A percentile compares a stretch with the other conserved stretches of the same genome.
These are phyloP conservation scores for Rhyacophila brunnea DNA, from an alignment of 1,140 invertebrate species.

Conservation along the genomic window DNA sequence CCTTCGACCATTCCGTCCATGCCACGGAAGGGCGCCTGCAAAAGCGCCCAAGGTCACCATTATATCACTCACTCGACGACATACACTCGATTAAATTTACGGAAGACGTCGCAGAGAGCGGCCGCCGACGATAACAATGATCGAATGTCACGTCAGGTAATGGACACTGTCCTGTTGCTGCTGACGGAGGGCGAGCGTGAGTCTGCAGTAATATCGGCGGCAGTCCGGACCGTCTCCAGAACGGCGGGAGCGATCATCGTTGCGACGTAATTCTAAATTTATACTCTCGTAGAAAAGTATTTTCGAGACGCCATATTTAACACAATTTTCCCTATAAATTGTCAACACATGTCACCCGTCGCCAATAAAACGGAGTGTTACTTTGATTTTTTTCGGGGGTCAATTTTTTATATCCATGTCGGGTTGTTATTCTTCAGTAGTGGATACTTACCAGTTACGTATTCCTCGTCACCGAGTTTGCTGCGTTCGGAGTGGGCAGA, in stretches of 20 bases:
- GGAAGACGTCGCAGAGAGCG: neutral
- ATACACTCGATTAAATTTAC: neutral
- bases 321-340: constrained; percentile 33
- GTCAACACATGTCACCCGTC: constrained; percentile 23
- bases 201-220: constrained; percentile 16
- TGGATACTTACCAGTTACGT: constrained; percentile 89
- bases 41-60: constrained; percentile 19
- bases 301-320: constrained; percentile 59
- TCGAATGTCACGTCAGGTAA: constrained; percentile 3
- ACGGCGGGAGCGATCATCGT: constrained; percentile 11
- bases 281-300: constrained; percentile 42
- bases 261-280: constrained; percentile 47
- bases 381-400: constrained; percentile 13
- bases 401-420: constrained; percentile 56
- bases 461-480: constrained; percentile 91
- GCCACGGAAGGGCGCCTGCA: constrained; percentile 53
- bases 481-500: constrained; percentile 89
- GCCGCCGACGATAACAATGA: neutral
- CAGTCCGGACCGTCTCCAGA: constrained; percentile 7
- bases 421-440: constrained; percentile 67
- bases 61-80: constrained; percentile 3
- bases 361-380: constrained; percentile 2
- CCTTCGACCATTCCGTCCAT: constrained; percentile 89
- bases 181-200: constrained; percentile 4
- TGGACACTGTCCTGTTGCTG: constrained; percentile 9